phyloP scores from a whole-genome alignment of 1,140 invertebrate species.

The Drosophila paulistorum region DNA sequence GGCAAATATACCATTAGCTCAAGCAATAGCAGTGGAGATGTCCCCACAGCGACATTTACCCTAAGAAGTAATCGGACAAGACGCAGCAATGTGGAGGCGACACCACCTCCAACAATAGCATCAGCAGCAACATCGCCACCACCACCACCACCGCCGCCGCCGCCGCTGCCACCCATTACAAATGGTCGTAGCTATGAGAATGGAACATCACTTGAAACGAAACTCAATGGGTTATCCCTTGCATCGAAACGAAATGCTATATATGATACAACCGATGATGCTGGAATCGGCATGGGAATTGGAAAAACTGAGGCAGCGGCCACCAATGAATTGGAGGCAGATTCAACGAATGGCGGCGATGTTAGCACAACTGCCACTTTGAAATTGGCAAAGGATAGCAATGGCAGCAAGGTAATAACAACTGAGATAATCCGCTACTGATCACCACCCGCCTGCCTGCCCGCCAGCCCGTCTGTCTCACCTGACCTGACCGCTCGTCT shows the following conservation, averaged over 20 bases:
- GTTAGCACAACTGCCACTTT: constrained; percentile 60
- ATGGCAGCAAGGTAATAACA: constrained; percentile 59
- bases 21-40: constrained; percentile 69
- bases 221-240: constrained; percentile 61
- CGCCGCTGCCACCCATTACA: constrained; percentile 33
- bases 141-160: background rate
- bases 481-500: background rate
- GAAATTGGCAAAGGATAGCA: constrained; percentile 44
- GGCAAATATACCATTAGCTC: constrained; percentile 54
- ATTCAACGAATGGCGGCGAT: constrained; percentile 44
- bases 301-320: background rate
- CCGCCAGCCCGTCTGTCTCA: background rate
- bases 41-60: constrained; percentile 76
- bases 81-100: constrained; percentile 28
- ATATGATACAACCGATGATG: constrained; percentile 69
- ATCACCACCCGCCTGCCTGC: background rate
- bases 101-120: constrained; percentile 2
- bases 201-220: constrained; percentile 54
- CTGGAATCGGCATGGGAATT: constrained; percentile 23
- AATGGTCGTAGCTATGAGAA: constrained; percentile 19
- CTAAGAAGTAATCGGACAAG: constrained; percentile 54
- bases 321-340: constrained; percentile 4
- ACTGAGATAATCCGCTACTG: background rate
- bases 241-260: constrained; percentile 69
- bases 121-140: constrained; percentile 4